Base-by-base conservation (phyloP, 1,140 invertebrate species). In the Trissolcus basalis region DNA sequence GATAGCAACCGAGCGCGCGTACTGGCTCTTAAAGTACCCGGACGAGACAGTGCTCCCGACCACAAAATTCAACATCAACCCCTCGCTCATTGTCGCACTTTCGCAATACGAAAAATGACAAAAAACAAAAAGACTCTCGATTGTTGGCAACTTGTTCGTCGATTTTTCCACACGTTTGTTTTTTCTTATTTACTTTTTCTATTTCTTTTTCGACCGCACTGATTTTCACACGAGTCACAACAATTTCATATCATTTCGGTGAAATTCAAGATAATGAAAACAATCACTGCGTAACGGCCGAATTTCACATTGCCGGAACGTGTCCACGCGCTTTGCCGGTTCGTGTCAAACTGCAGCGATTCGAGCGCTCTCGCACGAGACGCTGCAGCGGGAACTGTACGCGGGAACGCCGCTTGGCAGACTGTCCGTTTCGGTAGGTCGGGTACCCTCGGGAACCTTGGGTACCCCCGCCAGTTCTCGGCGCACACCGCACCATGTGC, bases 1-100 rank as follows among this genome's bases (percentile, higher is more conserved):
- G 43, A 74, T 82, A 9, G 81, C 83, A 55, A 90, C 81, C 0
- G 87, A 86, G 13, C 88, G 82, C 7, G 89, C 89, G 58, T 88
- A 90, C 10, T 83, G 85, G 60, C 88, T 89, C 74, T 90, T 89
- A 61, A 89, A 90, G 47, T 85, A 81, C 9, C 81, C 82, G 4
- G 82, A 68, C 10, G 86, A 88, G 43, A 86, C 85, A 61, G 86
- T 82, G 54, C 84, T 85, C 4, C 87, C 88, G 13, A 89, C 76
- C 36, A 84, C 87, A 61, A 89, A 89, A 63, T 87, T 78, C 53
- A 88, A 70, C 67, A 81, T 83, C 50, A 77, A 69, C 9, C 48
- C 55, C 10, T 83, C 81, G 33, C 63, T 64, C 81, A 85, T 85
- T 54, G 63, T 65, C 16, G 39, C 36, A 0, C 41, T 8, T 13